These are phyloP conservation scores for Liposcelis brunnea DNA, from an alignment of 2,888 invertebrate genomes.

Conservation along the genomic window DNA sequence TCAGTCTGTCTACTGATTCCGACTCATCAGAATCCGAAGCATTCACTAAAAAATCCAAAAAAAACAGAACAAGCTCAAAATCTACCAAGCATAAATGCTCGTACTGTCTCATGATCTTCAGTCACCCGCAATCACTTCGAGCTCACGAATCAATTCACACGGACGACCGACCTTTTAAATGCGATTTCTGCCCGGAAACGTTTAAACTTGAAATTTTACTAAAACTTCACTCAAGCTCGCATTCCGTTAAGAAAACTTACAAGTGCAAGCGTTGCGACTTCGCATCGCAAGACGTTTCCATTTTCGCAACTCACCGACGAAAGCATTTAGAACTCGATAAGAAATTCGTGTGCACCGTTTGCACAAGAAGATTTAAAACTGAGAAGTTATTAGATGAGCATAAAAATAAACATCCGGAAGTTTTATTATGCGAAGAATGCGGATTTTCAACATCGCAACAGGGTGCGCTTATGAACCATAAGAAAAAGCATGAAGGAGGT, in stretches of 20 bases:
- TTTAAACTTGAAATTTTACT: constrained; percentile 4
- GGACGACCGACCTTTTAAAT: not conserved
- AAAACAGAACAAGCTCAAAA: no score
- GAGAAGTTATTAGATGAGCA: not conserved
- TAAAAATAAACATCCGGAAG: not conserved
- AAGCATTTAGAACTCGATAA: not conserved
- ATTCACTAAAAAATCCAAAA: no score
- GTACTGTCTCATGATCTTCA: not conserved
- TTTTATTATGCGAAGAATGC: not conserved
- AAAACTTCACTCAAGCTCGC: not conserved
- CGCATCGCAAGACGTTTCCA: not conserved
- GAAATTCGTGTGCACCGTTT: not conserved
- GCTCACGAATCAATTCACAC: not conserved
- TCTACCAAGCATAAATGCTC: not conserved
- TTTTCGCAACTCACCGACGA: not conserved
- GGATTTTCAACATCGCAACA: not conserved
- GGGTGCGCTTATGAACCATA: not conserved
- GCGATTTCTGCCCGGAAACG: not conserved
- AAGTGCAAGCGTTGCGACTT: not conserved
- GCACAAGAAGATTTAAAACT: not conserved
- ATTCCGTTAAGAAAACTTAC: not conserved
- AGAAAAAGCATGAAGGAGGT: not conserved
- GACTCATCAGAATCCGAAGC: no score
- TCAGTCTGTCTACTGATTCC: no score
- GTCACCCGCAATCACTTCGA: not conserved